Base-by-base conservation (phyloP, 30 jellyfish, hydroid and myxozoan species). In the Aurelia sp. region DNA sequence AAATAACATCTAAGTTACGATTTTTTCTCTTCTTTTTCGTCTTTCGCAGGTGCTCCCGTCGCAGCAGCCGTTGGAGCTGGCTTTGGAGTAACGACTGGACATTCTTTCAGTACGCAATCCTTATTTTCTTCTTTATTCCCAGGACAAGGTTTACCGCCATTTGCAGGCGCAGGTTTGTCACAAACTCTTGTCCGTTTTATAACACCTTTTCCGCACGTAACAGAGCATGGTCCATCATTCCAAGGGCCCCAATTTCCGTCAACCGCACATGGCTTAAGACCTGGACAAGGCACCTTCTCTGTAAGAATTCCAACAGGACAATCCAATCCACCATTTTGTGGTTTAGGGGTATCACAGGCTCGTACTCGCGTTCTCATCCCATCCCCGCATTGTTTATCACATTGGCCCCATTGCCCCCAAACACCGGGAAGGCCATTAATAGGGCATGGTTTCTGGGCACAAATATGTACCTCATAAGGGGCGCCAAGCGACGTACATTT, bases 91-190 rank as follows among this genome's bases (percentile, higher is more conserved):
- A 75, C 67, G 12, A 76, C 76, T 8, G 89, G 89, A 20, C 93
- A 84, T 62, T 61, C 88, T 53, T 72, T 72, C 12, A 18, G 19
- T 4, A 13, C 22, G 60, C 93, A 84, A 3, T 72, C 88, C 13
- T 58, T 63, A 18, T 59, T 50, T 63, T 72, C 93, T 31, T 84
- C 87, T 4, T 72, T 51, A 17, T 67, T 27, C 21, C 93, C 93
- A 18, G 74, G 88, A 62, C 93, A 84, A 12, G 58, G 21, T 22
- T 84, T 84, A 19, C 93, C 93, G 10, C 93, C 93, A 27, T 73
- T 19, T 44, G 74, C 73, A 3, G 93, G 93, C 33, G 52, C 63
- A 8, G 93, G 93, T 2, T 62, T 84, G 66, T 84, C 67, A 55
- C 93, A 84, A 21, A 52, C 78, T 62, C 93, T 72, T 8, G 70